phyloP scores from a whole-genome alignment of 2,888 invertebrate genomes.

The Petrolisthes cinctipes region DNA sequence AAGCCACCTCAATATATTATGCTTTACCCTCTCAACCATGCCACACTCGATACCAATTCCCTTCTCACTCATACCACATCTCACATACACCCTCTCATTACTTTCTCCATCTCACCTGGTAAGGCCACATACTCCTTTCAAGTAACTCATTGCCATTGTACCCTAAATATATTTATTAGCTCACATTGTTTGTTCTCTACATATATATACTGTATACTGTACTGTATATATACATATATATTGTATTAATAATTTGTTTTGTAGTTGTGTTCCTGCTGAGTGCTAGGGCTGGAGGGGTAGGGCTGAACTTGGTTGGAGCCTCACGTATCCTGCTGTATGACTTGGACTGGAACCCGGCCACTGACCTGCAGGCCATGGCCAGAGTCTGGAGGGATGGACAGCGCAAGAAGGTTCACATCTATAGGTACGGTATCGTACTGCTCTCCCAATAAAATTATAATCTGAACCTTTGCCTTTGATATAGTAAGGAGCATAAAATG shows the following conservation, averaged over 20 bases:
- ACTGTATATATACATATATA: too few relatives aligned
- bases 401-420: conserved; percentile 76
- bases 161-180: too few relatives aligned
- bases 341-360: conserved; percentile 82
- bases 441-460: neutral
- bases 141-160: too few relatives aligned
- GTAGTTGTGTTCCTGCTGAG: conserved; percentile 76
- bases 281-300: conserved; percentile 80
- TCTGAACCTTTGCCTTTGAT: neutral
- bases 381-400: conserved; percentile 82
- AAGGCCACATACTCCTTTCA: too few relatives aligned
- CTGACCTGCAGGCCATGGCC: conserved; percentile 76
- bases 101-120: too few relatives aligned
- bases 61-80: too few relatives aligned
- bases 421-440: conserved; percentile 70
- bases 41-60: too few relatives aligned
- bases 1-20: too few relatives aligned
- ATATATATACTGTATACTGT: too few relatives aligned
- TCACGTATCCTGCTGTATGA: conserved; percentile 79
- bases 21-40: too few relatives aligned
- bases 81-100: too few relatives aligned
- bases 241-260: neutral
- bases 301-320: conserved; percentile 79
- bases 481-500: neutral
- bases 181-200: too few relatives aligned